These are phyloP conservation scores for Triplophysa siluroides DNA, from an alignment of 2,113 vertebrate genomes.

Conservation along the genomic window DNA sequence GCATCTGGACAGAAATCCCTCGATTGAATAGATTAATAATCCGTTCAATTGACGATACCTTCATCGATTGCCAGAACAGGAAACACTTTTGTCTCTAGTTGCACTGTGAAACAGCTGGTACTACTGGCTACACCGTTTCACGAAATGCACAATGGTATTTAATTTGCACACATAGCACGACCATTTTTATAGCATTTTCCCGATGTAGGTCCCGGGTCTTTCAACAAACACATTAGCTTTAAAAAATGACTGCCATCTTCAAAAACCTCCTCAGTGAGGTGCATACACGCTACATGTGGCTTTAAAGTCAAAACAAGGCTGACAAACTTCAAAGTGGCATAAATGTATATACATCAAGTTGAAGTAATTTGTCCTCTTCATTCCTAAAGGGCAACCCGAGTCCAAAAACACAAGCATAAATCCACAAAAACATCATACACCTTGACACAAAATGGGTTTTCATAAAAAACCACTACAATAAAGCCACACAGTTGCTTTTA, in stretches of 20 bases:
- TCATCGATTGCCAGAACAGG: neutral
- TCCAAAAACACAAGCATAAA: constrained; percentile 17
- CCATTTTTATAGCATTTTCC: neutral
- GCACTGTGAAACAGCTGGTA: neutral
- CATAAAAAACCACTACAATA: constrained; percentile 12
- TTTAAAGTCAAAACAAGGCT: neutral
- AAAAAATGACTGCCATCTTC: neutral
- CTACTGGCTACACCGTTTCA: neutral
- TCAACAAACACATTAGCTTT: neutral
- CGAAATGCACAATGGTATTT: neutral
- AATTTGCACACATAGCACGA: no score
- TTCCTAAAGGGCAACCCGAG: constrained; percentile 23
- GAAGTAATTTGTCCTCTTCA: constrained; percentile 20
- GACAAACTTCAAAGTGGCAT: neutral
- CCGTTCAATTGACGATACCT: constrained; percentile 21
- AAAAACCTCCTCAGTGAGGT: neutral
- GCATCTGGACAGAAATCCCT: constrained; percentile 41
- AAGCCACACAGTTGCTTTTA: neutral
- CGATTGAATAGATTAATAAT: constrained; percentile 39
- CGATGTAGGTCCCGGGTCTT: neutral
- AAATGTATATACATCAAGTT: constrained; percentile 14
- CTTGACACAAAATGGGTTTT: neutral
- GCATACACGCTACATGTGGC: neutral
- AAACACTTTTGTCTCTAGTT: neutral
- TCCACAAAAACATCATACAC: constrained; percentile 4